Conservation (phyloP, 92 coral and sea anemone genomes). For the Plumapathes pennacea region DNA sequence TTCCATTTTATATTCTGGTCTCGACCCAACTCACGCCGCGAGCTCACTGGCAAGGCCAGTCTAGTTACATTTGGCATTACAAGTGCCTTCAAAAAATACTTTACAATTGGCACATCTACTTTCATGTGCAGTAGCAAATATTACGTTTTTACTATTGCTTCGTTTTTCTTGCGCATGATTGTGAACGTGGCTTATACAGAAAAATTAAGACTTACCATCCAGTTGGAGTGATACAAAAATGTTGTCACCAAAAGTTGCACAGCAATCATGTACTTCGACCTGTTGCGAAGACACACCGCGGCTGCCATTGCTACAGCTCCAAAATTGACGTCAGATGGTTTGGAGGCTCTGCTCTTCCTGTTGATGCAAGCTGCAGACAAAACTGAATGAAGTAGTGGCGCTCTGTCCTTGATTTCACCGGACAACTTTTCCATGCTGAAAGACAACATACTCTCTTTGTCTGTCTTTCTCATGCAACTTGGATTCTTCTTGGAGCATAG, state of each 20-base stretch:
- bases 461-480: constrained; percentile 51
- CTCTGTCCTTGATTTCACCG: constrained; percentile 38
- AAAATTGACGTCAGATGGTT: constrained; percentile 1
- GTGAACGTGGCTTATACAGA: background rate
- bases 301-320: constrained; percentile 88
- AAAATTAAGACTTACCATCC: constrained; percentile 83
- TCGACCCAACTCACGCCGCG: too few species aligned
- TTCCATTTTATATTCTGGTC: too few species aligned
- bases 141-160: too few species aligned
- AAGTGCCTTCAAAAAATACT: too few species aligned
- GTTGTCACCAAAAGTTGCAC: constrained; percentile 55
- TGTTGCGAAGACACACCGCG: constrained; percentile 51
- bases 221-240: constrained; percentile 63
- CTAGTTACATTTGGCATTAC: too few species aligned
- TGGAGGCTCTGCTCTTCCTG: constrained; percentile 30
- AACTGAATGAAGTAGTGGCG: constrained; percentile 53
- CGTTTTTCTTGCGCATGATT: too few species aligned
- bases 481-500: constrained; percentile 64
- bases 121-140: too few species aligned
- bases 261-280: constrained; percentile 63
- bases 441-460: constrained; percentile 42
- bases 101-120: too few species aligned
- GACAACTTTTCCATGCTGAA: constrained; percentile 48
- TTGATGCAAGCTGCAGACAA: constrained; percentile 43
- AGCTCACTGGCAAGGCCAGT: too few species aligned